Percentiles rank a stretch among this genome's conserved stretches.
phyloP scores from a whole-genome alignment of 2,888 invertebrate species.

The Tanytarsus gracilentus region DNA sequence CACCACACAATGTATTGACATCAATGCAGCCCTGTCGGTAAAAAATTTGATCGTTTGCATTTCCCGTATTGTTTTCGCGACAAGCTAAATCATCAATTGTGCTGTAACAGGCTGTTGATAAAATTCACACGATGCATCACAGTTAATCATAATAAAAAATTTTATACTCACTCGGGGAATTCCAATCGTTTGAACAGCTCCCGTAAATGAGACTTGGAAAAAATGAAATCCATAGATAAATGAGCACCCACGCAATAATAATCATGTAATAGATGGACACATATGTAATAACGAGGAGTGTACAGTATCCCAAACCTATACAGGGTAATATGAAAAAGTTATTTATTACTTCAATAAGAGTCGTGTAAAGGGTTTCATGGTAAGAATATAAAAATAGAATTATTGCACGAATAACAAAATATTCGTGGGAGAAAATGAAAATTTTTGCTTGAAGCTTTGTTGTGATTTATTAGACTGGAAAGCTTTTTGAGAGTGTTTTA shows the following conservation, averaged over 20 bases:
- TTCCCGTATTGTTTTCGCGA: slow-evolving; percentile 40
- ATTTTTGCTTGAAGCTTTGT: no score
- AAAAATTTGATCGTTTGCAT: slow-evolving; percentile 44
- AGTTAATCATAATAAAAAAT: slow-evolving; percentile 28
- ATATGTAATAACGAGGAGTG: slow-evolving; percentile 59
- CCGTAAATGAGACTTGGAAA: slow-evolving; percentile 57
- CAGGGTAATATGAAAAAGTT: no score
- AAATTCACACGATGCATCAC: neutral
- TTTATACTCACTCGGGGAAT: slow-evolving; percentile 48
- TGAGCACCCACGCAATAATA: slow-evolving; percentile 67
- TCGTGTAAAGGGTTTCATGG: no score
- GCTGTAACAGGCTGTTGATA: slow-evolving; percentile 53
- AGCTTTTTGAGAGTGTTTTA: no score
- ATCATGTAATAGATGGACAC: slow-evolving; percentile 73
- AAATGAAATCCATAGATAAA: slow-evolving; percentile 64
- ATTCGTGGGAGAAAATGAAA: no score
- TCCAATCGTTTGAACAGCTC: slow-evolving; percentile 54
- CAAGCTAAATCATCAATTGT: slow-evolving; percentile 52
- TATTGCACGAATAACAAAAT: no score
- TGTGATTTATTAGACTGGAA: no score
- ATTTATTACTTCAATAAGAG: neutral
- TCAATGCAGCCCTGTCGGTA: slow-evolving; percentile 47
- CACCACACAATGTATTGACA: slow-evolving; percentile 46
- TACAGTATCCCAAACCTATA: slow-evolving; percentile 56
- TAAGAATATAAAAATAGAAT: no score